Evolutionary conservation across 2,888 invertebrate genomes (phyloP).

Genomic region (Drosophila vallismaia): DNA sequence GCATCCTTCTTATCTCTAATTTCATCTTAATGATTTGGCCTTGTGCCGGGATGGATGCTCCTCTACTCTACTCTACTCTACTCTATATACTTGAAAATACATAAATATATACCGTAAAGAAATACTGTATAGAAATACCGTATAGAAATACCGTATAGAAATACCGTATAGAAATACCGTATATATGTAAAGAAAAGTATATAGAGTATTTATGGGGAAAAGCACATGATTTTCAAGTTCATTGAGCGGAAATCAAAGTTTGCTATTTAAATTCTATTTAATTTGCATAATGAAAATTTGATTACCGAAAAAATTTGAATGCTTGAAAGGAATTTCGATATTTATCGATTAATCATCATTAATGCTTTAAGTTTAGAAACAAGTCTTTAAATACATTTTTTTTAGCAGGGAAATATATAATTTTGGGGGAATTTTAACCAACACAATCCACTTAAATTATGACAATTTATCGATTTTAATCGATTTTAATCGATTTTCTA

Average conservation of each 20-base stretch:
- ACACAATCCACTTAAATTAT: too few relatives aligned
- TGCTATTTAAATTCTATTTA: background rate
- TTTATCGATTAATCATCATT: too few relatives aligned
- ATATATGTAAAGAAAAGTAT: background rate
- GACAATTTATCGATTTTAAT: too few relatives aligned
- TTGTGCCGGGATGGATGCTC: background rate
- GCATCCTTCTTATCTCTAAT: conserved; percentile 21
- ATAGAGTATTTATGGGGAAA: background rate
- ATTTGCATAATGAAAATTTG: background rate
- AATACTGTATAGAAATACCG: background rate
- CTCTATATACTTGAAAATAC: background rate
- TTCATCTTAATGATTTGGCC: conserved; percentile 30
- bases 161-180: background rate
- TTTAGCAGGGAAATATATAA: too few relatives aligned
- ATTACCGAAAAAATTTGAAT: background rate
- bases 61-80: too few relatives aligned
- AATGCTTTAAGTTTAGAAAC: too few relatives aligned
- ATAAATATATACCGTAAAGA: background rate
- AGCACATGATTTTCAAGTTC: conserved; percentile 4
- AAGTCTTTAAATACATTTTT: too few relatives aligned
- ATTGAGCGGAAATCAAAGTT: conserved; percentile 20
- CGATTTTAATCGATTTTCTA: too few relatives aligned
- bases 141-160: too few relatives aligned
- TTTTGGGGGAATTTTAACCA: too few relatives aligned
- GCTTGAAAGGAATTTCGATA: too few relatives aligned